A percentile compares a stretch with the other conserved stretches of the same genome.
Conservation (phyloP, 2,797 vertebrate species). For the Poecilia velifera region DNA sequence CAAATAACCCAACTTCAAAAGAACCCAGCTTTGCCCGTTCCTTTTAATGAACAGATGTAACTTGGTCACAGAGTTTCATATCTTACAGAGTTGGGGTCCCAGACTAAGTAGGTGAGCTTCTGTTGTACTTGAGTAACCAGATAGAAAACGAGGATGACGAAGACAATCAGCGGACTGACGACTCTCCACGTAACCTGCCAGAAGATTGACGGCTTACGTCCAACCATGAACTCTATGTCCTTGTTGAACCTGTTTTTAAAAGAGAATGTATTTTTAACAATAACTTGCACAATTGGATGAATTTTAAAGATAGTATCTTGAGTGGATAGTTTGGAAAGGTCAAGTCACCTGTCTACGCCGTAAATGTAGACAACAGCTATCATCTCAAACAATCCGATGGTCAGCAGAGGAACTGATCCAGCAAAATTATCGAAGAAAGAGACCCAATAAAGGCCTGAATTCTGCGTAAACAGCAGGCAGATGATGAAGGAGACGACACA, state of each 20-base stretch:
- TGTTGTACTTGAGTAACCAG: slow-evolving; percentile 81
- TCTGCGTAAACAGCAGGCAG: too few relatives aligned
- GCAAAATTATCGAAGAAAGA: too few relatives aligned
- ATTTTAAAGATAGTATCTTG: not conserved
- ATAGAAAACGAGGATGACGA: slow-evolving; percentile 89
- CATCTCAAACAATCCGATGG: too few relatives aligned
- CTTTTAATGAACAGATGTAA: not conserved
- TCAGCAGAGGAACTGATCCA: too few relatives aligned
- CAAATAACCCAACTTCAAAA: not conserved
- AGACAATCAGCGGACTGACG: slow-evolving; percentile 87
- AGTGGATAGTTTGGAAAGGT: not conserved
- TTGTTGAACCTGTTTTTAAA: slow-evolving; percentile 83
- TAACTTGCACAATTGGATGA: not conserved
- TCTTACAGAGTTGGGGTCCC: slow-evolving; percentile 88
- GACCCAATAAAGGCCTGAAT: too few relatives aligned
- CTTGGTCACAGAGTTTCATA: not conserved
- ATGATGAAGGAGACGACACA: too few relatives aligned
- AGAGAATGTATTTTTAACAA: not conserved
- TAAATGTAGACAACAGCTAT: too few relatives aligned
- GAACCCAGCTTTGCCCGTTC: not conserved
- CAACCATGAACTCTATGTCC: slow-evolving; percentile 91
- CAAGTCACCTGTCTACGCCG: too few relatives aligned
- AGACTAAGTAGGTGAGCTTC: slow-evolving; percentile 81
- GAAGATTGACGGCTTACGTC: slow-evolving; percentile 88
- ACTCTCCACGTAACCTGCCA: slow-evolving; percentile 90